These are phyloP conservation scores for Tromatobia lineatoria DNA, from an alignment of 2,888 invertebrate species.

Conservation along the genomic window DNA sequence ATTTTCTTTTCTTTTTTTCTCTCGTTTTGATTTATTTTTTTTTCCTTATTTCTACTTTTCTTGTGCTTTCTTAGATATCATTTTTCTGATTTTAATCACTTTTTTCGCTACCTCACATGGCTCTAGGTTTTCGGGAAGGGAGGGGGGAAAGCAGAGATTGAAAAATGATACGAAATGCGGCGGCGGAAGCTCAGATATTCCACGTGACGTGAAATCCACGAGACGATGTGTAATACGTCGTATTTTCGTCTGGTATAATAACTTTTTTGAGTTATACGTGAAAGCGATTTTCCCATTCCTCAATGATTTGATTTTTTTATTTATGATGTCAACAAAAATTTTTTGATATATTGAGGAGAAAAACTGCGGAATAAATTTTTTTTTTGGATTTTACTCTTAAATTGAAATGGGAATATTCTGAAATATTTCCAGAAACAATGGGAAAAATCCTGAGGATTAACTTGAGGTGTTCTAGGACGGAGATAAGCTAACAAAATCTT, in stretches of 20 bases:
- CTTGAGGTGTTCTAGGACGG: too few species aligned
- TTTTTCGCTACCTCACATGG: conserved; percentile 36
- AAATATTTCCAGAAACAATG: too few species aligned
- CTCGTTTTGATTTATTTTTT: not conserved
- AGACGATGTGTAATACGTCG: not conserved
- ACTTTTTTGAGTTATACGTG: not conserved
- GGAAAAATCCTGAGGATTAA: not conserved
- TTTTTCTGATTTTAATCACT: conserved; percentile 22
- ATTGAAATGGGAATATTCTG: too few species aligned
- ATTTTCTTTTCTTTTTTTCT: not conserved
- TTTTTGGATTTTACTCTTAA: too few species aligned
- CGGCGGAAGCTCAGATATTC: conserved; percentile 9
- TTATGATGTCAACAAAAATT: not conserved
- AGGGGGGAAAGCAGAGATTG: conserved; percentile 4
- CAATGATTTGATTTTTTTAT: too few species aligned
- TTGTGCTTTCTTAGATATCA: not conserved
- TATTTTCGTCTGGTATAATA: not conserved
- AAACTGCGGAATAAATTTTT: too few species aligned
- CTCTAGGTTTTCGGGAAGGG: not conserved
- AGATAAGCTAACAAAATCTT: too few species aligned
- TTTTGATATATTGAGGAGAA: not conserved
- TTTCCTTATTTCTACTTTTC: not conserved
- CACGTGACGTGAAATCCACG: not conserved
- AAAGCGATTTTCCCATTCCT: too few species aligned
- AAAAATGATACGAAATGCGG: conserved; percentile 8